Evolutionary conservation across 2,888 invertebrate species (phyloP), one percentile per base, ranked within the genome.

Genomic region (Eurytoma californica): DNA sequence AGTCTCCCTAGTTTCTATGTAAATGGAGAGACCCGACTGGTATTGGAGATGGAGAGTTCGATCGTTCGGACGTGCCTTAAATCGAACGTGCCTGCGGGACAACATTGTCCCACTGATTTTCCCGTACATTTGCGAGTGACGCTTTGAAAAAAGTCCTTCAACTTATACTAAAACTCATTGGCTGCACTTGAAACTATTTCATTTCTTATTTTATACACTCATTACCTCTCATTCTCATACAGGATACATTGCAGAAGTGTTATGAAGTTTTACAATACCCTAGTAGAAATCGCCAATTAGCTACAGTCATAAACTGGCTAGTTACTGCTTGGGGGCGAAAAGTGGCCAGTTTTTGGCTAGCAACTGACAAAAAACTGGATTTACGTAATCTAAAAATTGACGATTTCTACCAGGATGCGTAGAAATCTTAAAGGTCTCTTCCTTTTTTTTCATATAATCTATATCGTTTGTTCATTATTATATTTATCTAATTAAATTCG

Each of bases 1-100:
- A 84, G 83, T 39, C 83, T 79, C 82, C 67, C 65, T 82, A 84
- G 83, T 84, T 85, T 85, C 84, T 83, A 86, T 86, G 86, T 83
- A 85, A 86, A 86, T 86, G 82, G 65, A 13, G 58, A 76, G 61
- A 82, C 65, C 72, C 66, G 68, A 55, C 67, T 53, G 66, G 55
- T 72, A 67, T 28, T 16, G 30, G 66, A 24, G 13, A 53, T n/a
- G 74, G 28, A 30, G 39, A 67, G 74, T 58, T 63, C 74, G 80
- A 83, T 80, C 63, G 78, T 79, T 82, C 72, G 82, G 80, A 81
- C 82, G 80, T 77, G 83, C 80, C 66, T 77, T 78, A 82, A 81
- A 83, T 83, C 82, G 82, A 80, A 82, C 80, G 70, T 76, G 72
- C 74, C 66, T 61, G 72, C 30, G 60, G 60, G 67, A 75, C 67